Conservation (phyloP, 2,797 vertebrate genomes). For the Phylloscopus collybita region DNA sequence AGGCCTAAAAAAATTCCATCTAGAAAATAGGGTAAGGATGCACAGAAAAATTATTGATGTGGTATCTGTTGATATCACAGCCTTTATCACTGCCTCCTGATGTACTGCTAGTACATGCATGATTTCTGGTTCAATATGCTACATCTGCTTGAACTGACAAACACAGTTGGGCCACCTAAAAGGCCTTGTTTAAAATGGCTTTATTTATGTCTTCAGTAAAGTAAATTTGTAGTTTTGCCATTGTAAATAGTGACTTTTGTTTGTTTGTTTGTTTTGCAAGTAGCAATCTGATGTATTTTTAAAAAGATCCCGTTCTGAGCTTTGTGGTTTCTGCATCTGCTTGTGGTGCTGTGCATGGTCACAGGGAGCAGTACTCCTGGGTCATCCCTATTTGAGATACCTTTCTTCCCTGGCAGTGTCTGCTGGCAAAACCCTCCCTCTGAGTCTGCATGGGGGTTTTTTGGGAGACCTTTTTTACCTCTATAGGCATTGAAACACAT, state of each 20-base stretch:
- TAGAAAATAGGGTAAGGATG: background rate
- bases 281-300: background rate
- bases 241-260: background rate
- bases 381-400: background rate
- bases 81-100: background rate
- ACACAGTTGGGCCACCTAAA: background rate
- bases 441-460: fast-evolving
- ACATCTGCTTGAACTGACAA: background rate
- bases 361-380: background rate
- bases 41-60: background rate
- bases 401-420: background rate
- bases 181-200: background rate
- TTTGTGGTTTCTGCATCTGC: background rate
- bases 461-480: background rate
- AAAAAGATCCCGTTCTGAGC: background rate
- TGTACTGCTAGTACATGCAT: background rate
- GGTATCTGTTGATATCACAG: background rate
- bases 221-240: constrained; percentile 10
- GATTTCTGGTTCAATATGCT: background rate
- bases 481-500: background rate
- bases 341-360: background rate
- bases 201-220: background rate
- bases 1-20: background rate
- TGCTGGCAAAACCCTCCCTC: background rate
- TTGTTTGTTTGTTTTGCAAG: background rate